A percentile compares a stretch with the other conserved stretches of the same genome.
phyloP scores from a whole-genome alignment of 2,113 vertebrate genomes.

The Hipposideros armiger region DNA sequence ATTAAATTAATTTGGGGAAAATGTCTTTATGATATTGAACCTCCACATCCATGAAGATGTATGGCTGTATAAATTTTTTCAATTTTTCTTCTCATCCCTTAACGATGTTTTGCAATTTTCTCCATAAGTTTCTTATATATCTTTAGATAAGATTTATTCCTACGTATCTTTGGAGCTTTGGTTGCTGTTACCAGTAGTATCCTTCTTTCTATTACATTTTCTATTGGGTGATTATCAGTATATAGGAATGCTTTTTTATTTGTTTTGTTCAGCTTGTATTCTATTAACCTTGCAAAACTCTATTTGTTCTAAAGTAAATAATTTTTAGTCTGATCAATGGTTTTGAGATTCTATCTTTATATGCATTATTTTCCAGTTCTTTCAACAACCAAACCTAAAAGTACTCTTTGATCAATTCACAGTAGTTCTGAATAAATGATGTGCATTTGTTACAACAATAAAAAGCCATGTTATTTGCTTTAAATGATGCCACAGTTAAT shows the following conservation, averaged over 20 bases:
- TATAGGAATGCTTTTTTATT: not conserved
- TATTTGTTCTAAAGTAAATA: slow-evolving; percentile 44
- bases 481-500: not conserved
- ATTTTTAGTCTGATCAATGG: not conserved
- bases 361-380: not conserved
- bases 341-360: slow-evolving; percentile 7
- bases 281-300: not conserved
- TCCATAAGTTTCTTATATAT: not conserved
- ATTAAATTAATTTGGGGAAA: not conserved
- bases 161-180: not conserved
- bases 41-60: not conserved
- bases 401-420: not conserved
- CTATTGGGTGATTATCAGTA: not conserved
- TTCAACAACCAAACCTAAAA: not conserved
- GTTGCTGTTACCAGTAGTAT: not conserved
- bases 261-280: not conserved
- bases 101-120: not conserved
- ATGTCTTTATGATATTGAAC: not conserved
- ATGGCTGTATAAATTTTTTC: not conserved
- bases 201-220: slow-evolving; percentile 34
- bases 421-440: slow-evolving; percentile 12
- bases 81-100: not conserved
- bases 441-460: not conserved
- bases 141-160: slow-evolving; percentile 25
- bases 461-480: not conserved